Base-by-base conservation (phyloP, 2,888 invertebrate species). In the Drosophila demipolita region DNA sequence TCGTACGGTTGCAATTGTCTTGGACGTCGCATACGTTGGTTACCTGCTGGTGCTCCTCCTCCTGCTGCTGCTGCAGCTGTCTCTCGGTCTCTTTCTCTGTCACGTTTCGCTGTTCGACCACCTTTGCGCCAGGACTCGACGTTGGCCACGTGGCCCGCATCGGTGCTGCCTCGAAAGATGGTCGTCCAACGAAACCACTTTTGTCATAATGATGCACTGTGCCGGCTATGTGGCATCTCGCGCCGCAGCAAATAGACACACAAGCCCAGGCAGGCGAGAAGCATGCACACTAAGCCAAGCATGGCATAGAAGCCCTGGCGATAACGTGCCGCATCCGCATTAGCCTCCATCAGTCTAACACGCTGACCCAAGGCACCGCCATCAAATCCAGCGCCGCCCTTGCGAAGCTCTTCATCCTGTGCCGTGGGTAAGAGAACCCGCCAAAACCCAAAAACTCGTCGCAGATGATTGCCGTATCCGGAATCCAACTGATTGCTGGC, bases 221-320 rank as follows among this genome's bases (percentile, higher is more conserved):
- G 75, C 49, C 78, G 23, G 9, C 73, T 33, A 5, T 80, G 80
- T 3, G 91, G 79, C 11, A 91, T 68, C 69, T 92, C 91, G 1
- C 91, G 91, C 1, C 90, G 91, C 23, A 93, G 52, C 23, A 93
- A 73, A 59, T 93, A 93, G 1, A 93, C 91, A 66, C 93, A 93
- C 8, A 93, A 59, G 1, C 92, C 91, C 2, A 93, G 78, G 3
- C 93, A 87, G 0, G 89, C 87, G 20, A 93, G 73, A 0, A 93
- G 83, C 9, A 93, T 60, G 53, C 92, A 90, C 1, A 93, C 92
- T 1, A 93, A 73, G 0, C 85, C 82, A 3, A 93, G 73, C 92
- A 93, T 91, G 5, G 92, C 91, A 70, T 92, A 93, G 67, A 93
- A 93, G 0, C 93, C 93, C 61, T 93, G 93, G 5, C 92, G 92